These are phyloP conservation scores for Drosophila borealis DNA, from an alignment of 2,888 invertebrate genomes.

Conservation along the genomic window DNA sequence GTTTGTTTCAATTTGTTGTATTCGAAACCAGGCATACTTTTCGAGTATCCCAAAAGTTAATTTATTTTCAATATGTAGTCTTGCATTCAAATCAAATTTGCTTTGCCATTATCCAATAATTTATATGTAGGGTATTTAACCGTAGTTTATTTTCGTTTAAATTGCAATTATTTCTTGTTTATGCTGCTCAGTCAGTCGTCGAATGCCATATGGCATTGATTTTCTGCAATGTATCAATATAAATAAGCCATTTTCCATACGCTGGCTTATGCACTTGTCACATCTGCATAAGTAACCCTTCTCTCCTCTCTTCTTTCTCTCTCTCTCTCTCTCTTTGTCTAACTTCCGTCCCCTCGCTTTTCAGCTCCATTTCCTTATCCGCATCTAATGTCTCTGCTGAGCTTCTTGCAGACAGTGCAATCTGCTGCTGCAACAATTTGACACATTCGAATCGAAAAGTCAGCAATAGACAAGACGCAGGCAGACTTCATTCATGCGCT, in stretches of 20 bases:
- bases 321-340: conserved; percentile 2
- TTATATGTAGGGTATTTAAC: conserved; percentile 4
- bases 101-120: not conserved
- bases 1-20: no score
- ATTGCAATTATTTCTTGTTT: conserved; percentile 31
- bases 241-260: conserved; percentile 66
- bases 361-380: conserved; percentile 21
- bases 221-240: conserved; percentile 74
- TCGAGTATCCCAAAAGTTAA: no score
- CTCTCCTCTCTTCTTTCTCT: not conserved
- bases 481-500: conserved; percentile 23
- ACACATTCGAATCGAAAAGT: conserved; percentile 72
- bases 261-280: conserved; percentile 73
- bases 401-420: conserved; percentile 62
- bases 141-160: conserved; percentile 4
- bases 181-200: conserved; percentile 13
- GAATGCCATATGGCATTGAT: conserved; percentile 67
- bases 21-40: no score
- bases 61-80: no score
- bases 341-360: not conserved
- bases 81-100: not conserved
- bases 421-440: conserved; percentile 73
- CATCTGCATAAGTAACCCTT: conserved; percentile 64
- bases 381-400: conserved; percentile 18
- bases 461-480: conserved; percentile 63